These are phyloP conservation scores for Teleogryllus occipitalis DNA, from an alignment of 1,140 invertebrate species.

Conservation along the genomic window DNA sequence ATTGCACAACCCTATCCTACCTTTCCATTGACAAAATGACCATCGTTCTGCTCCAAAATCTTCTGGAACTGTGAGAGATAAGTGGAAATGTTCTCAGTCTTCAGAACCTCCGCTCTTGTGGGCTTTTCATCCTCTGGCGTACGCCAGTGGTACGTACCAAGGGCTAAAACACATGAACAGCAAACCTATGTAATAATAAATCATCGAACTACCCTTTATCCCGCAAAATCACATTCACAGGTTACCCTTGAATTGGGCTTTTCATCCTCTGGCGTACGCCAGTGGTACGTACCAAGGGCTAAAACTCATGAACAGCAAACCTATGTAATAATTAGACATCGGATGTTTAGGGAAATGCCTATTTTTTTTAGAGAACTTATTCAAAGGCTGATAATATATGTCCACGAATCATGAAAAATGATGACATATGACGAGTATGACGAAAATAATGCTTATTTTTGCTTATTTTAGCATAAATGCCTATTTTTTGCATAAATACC, in stretches of 20 bases:
- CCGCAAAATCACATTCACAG: too few relatives aligned
- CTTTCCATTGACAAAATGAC: slow-evolving; percentile 45
- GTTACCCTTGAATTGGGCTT: slow-evolving; percentile 24
- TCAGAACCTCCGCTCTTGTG: slow-evolving; percentile 28
- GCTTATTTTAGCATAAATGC: too few relatives aligned
- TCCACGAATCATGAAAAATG: too few relatives aligned
- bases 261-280: slow-evolving; percentile 29
- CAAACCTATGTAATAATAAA: too few relatives aligned
- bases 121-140: slow-evolving; percentile 32
- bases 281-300: slow-evolving; percentile 29
- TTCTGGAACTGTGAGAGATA: slow-evolving; percentile 39
- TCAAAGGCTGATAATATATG: too few relatives aligned
- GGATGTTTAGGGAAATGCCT: too few relatives aligned
- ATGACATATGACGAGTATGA: too few relatives aligned
- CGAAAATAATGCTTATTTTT: too few relatives aligned
- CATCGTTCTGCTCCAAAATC: slow-evolving; percentile 44
- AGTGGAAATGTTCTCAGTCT: slow-evolving; percentile 33
- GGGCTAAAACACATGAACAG: slow-evolving; percentile 21
- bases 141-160: slow-evolving; percentile 29
- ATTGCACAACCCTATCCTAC: slow-evolving; percentile 28
- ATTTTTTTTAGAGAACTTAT: too few relatives aligned
- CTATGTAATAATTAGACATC: too few relatives aligned
- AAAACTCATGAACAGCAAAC: slow-evolving; percentile 13
- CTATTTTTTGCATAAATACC: too few relatives aligned
- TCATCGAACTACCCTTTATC: too few relatives aligned